Evolutionary conservation across 2,113 vertebrate species (phyloP), one percentile per base, ranked within the genome.

Genomic region (Dicentrarchus labrax): DNA sequence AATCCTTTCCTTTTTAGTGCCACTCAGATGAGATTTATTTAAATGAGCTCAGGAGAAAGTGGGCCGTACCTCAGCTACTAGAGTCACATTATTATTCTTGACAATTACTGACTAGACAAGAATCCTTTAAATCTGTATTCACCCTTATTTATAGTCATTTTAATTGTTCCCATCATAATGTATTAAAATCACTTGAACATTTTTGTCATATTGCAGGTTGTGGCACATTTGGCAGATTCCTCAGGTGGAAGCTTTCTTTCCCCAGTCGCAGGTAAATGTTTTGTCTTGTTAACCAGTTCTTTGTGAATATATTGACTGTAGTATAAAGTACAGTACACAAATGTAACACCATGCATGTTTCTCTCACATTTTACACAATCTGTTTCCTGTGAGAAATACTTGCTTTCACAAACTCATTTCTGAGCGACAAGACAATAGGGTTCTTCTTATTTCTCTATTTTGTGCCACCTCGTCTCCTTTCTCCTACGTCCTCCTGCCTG

Each of bases 261-360:
- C 17, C 4, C 7, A 13, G 16, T 50, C 47, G 36, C 38, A 68
- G 80, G 80, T 87, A 67, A 47, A 24, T 10, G 6, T 67, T 6
- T 15, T 41, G 2, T 19, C 8, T 15, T 4, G 5, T 45, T 19
- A 7, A n/a, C 1, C 11, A 22, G 0, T 21, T 56, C 1, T 64
- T 50, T 57, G 16, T 48, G 1, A 38, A 48, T 30, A 21, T 39
- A 12, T 43, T 56, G 3, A 39, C 8, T 22, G 30, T 30, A 30
- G 30, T 30, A 30, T 30, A 30, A 30, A 30, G 30, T 30, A 30
- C 30, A 30, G 5, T 47, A 22, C n/a, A 22, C 6, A 47, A 47
- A 15, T 65, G 4, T 7, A 4, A 13, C 38, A n/a, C 13, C 60
- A 30, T 11, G 6, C 10, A 24, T 30, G 30, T 30, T 30, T 12